phyloP scores from a whole-genome alignment of 2,797 vertebrate species.

The Falco columbarius region DNA sequence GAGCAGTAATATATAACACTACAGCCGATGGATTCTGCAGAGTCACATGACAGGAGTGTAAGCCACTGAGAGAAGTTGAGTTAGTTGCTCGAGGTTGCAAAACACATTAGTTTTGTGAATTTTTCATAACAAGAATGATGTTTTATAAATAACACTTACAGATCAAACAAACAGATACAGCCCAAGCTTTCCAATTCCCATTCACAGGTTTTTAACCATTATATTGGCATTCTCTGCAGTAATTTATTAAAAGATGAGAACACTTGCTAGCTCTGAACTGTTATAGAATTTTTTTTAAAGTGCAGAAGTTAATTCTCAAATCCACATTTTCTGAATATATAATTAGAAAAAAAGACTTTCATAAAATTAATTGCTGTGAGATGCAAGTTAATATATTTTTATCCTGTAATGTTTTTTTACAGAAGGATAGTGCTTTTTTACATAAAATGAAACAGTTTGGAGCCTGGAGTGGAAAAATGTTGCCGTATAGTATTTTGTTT shows the following conservation, averaged over 20 bases:
- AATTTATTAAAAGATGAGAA: constrained; percentile 26
- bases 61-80: neutral
- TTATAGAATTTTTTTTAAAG: neutral
- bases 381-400: constrained; percentile 37
- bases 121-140: constrained; percentile 1
- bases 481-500: constrained; percentile 61
- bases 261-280: neutral
- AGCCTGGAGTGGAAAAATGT: constrained; percentile 50
- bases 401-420: neutral
- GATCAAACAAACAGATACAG: constrained; percentile 12
- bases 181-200: neutral
- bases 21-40: neutral
- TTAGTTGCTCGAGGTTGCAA: constrained; percentile 27
- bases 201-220: neutral
- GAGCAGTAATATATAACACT: neutral
- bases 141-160: constrained; percentile 38
- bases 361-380: constrained; percentile 53
- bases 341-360: neutral
- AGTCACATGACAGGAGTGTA: neutral
- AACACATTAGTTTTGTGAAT: constrained; percentile 29
- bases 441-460: constrained; percentile 47
- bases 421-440: constrained; percentile 1
- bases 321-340: constrained; percentile 36
- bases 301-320: constrained; percentile 53
- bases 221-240: neutral